phyloP scores from a whole-genome alignment of 2,113 vertebrate species.

The Argyrosomus japonicus region DNA sequence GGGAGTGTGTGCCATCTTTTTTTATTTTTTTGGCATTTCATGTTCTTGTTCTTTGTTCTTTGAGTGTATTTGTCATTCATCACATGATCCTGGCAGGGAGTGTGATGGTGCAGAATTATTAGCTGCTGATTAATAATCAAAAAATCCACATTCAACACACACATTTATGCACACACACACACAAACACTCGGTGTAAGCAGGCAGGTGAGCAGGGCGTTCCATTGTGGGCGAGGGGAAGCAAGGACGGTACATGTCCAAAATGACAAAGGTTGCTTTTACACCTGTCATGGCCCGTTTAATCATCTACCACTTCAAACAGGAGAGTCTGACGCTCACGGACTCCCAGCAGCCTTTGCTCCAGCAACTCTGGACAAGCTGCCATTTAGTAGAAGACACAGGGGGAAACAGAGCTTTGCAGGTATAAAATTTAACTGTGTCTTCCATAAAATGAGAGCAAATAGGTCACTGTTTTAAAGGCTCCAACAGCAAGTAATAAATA shows the following conservation, averaged over 20 bases:
- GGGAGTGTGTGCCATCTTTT: background rate
- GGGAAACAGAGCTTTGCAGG: slow-evolving; percentile 32
- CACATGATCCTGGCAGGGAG: slow-evolving; percentile 46
- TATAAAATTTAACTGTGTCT: slow-evolving; percentile 74
- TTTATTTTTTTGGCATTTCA: background rate
- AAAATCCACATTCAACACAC: slow-evolving; percentile 16
- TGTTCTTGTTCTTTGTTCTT: background rate
- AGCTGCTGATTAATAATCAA: background rate
- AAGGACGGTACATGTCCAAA: slow-evolving; percentile 78
- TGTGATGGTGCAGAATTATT: slow-evolving; percentile 28
- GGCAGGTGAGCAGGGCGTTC: slow-evolving; percentile 77
- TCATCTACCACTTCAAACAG: slow-evolving; percentile 99
- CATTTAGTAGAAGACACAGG: slow-evolving; percentile 14
- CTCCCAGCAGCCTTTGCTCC: slow-evolving; percentile 75
- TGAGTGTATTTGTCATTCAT: slow-evolving; percentile 25
- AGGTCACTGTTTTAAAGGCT: slow-evolving; percentile 64
- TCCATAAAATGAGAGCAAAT: slow-evolving; percentile 78
- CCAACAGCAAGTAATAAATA: slow-evolving; percentile 29
- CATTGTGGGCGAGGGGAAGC: slow-evolving; percentile 71
- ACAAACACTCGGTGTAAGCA: background rate
- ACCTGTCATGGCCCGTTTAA: slow-evolving; percentile 95
- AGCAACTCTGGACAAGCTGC: slow-evolving; percentile 37
- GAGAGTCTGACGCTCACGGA: slow-evolving; percentile 76
- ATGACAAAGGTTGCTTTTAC: slow-evolving; percentile 99
- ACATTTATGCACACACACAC: slow-evolving; percentile 38